Conservation (phyloP, 1,140 invertebrate genomes). For the Megalopta genalis region DNA sequence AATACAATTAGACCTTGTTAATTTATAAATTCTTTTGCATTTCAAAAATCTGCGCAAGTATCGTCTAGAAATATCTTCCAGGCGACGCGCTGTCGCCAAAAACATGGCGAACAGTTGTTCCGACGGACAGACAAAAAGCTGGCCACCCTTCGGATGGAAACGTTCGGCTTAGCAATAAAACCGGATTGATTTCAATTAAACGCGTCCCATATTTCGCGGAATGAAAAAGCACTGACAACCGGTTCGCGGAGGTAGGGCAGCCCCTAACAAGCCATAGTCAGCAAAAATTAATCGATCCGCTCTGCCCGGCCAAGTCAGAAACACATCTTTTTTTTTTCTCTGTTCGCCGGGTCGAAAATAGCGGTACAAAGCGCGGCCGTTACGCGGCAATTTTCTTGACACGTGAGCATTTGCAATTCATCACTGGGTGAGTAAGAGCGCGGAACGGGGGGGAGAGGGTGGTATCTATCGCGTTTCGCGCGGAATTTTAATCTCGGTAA, state of each 20-base stretch:
- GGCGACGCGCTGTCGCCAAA: no score
- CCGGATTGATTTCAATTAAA: conserved; percentile 42
- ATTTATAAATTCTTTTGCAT: no score
- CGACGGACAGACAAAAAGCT: neutral
- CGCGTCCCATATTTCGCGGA: conserved; percentile 19
- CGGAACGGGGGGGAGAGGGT: no score
- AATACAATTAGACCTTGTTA: no score
- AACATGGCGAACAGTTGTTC: neutral
- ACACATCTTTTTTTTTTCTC: neutral
- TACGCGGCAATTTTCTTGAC: conserved; percentile 15
- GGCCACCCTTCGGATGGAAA: neutral
- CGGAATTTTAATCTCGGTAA: neutral
- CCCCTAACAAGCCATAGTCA: conserved; percentile 15
- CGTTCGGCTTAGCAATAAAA: neutral
- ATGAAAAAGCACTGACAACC: conserved; percentile 8
- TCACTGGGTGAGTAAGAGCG: neutral
- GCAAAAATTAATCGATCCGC: conserved; percentile 29
- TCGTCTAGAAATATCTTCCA: no score
- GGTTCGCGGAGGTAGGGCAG: neutral
- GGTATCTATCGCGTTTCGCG: neutral
- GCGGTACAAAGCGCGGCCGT: neutral
- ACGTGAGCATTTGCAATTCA: conserved; percentile 16
- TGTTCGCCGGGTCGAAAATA: neutral
- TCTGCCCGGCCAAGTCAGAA: neutral
- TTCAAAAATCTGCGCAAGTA: no score